Conservation (phyloP, 2,113 vertebrate genomes). For the Alectura lathami region DNA sequence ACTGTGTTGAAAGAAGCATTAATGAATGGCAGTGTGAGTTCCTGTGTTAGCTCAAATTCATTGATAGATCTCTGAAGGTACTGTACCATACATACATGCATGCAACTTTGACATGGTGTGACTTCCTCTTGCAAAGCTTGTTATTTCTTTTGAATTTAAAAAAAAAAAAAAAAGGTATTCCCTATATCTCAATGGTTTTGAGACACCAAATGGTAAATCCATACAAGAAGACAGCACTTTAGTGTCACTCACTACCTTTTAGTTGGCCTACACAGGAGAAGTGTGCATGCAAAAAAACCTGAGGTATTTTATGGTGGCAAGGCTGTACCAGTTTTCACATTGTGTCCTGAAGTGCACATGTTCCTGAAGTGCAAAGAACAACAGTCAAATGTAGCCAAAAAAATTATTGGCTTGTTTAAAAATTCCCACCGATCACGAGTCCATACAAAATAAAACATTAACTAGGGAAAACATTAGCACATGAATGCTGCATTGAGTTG, state of each 20-base stretch:
- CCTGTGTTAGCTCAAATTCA: neutral
- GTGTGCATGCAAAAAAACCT: neutral
- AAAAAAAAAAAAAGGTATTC: too few species aligned
- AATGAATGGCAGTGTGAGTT: neutral
- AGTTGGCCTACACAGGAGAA: neutral
- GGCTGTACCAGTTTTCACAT: neutral
- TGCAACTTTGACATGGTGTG: neutral
- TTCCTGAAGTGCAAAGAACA: neutral
- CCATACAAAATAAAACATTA: neutral
- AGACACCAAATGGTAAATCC: neutral
- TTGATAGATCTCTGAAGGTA: neutral
- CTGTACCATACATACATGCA: too few species aligned
- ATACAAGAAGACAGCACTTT: neutral
- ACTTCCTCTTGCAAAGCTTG: neutral
- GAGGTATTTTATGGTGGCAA: neutral
- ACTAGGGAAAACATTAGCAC: neutral
- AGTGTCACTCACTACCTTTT: neutral
- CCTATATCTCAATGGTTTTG: neutral
- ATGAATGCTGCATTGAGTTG: neutral
- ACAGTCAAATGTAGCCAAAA: neutral
- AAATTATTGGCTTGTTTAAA: neutral
- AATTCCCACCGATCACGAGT: neutral
- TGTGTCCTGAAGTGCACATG: neutral
- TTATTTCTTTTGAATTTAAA: neutral
- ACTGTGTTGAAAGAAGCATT: neutral